Evolutionary conservation across 2,113 vertebrate genomes (phyloP), one percentile per base, ranked within the genome.

Genomic region (Alces alces): DNA sequence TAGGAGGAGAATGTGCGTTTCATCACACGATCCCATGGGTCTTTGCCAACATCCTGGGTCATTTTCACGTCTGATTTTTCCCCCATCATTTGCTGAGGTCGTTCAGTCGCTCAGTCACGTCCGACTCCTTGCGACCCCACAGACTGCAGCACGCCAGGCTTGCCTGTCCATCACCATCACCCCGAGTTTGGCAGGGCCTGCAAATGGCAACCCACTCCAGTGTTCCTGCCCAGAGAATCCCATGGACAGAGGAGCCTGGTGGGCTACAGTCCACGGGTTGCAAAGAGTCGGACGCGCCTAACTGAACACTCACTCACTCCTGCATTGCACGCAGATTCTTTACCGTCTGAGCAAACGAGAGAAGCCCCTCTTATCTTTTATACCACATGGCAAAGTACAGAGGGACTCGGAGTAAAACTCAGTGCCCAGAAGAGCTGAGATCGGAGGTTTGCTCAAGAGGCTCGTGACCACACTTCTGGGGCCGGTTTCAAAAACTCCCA

Each of bases 101-200:
- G 11, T 39, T 3, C n/a, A 6, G 19, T 21, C 10, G 3, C n/a
- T 70, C 66, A 39, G n/a, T 70, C 10, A 0, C 10, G 5, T 70
- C n/a, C 0, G 9, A 39, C 2, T 23, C 64, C n/a, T 23, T 5
- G 64, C 0, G 0, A 21, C n/a, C n/a, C 64, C 64, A 70, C 0
- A 4, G n/a, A 6, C 19, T 36, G 64, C 64, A 36, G 19, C 64
- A 1, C 0, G 9, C 66, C n/a, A 39, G 19, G 66, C n/a, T 39
- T 70, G n/a, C n/a, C 66, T 23, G 5, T 12, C 19, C 66, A 70
- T 39, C n/a, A 1, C 66, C n/a, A 23, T 39, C 66, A 3, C 66
- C n/a, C 0, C 0, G 66, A 12, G 66, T 23, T 39, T 6, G 66
- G 64, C 64, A 70, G 64, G n/a, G 64, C 9, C 64, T 70, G 17